Percentiles rank a stretch among this genome's conserved stretches.
These are phyloP conservation scores for Gopherus flavomarginatus DNA, from an alignment of 2,113 vertebrate genomes.

Conservation along the genomic window DNA sequence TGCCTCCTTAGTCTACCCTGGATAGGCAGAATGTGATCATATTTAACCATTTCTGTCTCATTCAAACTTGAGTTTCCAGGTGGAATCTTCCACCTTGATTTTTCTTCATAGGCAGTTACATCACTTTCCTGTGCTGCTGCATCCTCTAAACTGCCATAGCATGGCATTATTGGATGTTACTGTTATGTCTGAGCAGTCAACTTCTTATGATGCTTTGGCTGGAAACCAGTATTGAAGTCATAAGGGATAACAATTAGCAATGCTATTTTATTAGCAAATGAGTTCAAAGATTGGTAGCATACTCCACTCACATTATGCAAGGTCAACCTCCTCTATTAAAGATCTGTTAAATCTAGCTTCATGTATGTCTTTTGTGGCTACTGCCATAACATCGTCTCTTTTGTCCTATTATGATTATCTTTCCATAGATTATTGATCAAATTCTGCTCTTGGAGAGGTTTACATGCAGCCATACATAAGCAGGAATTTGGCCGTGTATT, in stretches of 20 bases:
- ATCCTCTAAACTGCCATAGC: conserved; percentile 19
- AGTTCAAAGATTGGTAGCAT: conserved; percentile 36
- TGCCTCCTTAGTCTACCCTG: neutral
- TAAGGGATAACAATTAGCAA: conserved; percentile 39
- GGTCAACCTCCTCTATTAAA: conserved; percentile 61
- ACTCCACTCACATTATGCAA: conserved; percentile 46
- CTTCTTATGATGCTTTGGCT: conserved; percentile 37
- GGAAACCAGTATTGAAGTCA: neutral
- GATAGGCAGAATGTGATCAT: neutral
- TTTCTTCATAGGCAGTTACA: neutral
- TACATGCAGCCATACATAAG: conserved; percentile 17
- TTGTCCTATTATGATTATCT: conserved; percentile 44
- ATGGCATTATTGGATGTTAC: neutral
- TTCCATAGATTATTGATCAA: conserved; percentile 21
- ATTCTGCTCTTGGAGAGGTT: conserved; percentile 35
- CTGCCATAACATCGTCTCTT: conserved; percentile 25
- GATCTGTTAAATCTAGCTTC: conserved; percentile 11
- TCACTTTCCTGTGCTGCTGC: neutral
- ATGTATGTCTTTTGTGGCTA: conserved; percentile 22
- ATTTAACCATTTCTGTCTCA: neutral
- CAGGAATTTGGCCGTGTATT: conserved; percentile 44
- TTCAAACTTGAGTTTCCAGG: neutral
- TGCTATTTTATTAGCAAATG: conserved; percentile 40
- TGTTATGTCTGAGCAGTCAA: conserved; percentile 26
- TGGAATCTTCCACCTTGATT: neutral